These are phyloP conservation scores for Odontocolon sp. DNA, from an alignment of 2,888 invertebrate species.

Conservation along the genomic window DNA sequence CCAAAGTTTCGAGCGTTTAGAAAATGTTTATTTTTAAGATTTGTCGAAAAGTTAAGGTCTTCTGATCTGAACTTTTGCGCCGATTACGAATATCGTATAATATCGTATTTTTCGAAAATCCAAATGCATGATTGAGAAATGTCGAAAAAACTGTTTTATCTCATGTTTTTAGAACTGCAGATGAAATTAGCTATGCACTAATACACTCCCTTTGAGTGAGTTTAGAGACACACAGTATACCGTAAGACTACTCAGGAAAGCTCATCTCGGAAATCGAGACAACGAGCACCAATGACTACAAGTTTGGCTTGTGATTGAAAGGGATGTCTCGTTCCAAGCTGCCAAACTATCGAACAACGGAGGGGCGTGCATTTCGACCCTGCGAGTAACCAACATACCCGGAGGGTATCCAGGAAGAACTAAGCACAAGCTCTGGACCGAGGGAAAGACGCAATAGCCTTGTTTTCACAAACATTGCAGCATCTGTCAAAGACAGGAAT, in stretches of 20 bases:
- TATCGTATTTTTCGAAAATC: no score
- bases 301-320: not conserved
- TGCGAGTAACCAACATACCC: not conserved
- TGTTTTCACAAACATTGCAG: not conserved
- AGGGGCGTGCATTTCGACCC: slow-evolving; percentile 72
- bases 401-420: not conserved
- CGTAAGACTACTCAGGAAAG: slow-evolving; percentile 67
- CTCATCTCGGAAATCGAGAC: slow-evolving; percentile 63
- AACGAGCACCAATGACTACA: slow-evolving; percentile 32
- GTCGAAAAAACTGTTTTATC: no score
- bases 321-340: slow-evolving; percentile 59
- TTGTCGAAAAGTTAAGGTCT: no score
- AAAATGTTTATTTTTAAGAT: no score
- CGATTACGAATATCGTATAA: no score
- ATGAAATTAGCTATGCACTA: no score
- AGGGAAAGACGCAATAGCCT: not conserved
- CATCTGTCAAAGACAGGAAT: not conserved
- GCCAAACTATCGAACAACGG: slow-evolving; percentile 71
- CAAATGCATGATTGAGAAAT: no score
- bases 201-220: no score
- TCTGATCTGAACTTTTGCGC: no score
- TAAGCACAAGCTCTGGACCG: slow-evolving; percentile 12
- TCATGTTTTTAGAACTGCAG: no score
- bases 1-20: no score
- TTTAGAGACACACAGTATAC: no score